phyloP scores from a whole-genome alignment of 2,888 invertebrate species.

The Sphaerophoria rueppellii region DNA sequence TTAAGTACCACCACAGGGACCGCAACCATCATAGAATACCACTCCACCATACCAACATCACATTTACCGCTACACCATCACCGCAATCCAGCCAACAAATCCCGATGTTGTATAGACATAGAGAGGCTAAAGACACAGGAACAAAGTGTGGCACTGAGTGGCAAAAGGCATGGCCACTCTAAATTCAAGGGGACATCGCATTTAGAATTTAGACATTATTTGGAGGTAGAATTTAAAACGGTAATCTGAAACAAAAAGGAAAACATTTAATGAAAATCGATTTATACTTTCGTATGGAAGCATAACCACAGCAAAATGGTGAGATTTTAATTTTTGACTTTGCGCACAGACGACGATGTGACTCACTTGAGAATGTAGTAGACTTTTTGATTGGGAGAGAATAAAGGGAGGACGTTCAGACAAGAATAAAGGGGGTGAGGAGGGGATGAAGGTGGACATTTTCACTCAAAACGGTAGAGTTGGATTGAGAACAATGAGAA shows the following conservation, averaged over 20 bases:
- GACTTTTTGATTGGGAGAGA: background rate
- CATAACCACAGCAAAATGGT: slow-evolving; percentile 21
- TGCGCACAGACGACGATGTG: slow-evolving; percentile 58
- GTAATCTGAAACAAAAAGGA: slow-evolving; percentile 40
- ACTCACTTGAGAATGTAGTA: slow-evolving; percentile 51
- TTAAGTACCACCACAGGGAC: slow-evolving; percentile 31
- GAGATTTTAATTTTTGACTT: slow-evolving; percentile 31
- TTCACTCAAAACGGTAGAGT: slow-evolving; percentile 41
- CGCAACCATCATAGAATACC: slow-evolving; percentile 34
- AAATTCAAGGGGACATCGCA: slow-evolving; percentile 68
- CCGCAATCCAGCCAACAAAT: slow-evolving; percentile 54
- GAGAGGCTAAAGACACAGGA: background rate
- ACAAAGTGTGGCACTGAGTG: slow-evolving; percentile 53
- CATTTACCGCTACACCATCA: slow-evolving; percentile 14
- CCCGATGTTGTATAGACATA: slow-evolving; percentile 16
- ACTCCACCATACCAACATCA: slow-evolving; percentile 17
- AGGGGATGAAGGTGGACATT: background rate
- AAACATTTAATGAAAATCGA: slow-evolving; percentile 71
- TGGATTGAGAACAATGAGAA: too few species aligned
- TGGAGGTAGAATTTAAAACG: slow-evolving; percentile 32
- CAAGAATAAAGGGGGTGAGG: background rate
- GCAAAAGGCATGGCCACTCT: slow-evolving; percentile 64
- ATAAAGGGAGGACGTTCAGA: background rate
- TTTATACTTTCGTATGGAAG: slow-evolving; percentile 44
- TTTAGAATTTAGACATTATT: slow-evolving; percentile 53